Base-by-base conservation (phyloP, 2,797 vertebrate species). In the Balearica regulorum region DNA sequence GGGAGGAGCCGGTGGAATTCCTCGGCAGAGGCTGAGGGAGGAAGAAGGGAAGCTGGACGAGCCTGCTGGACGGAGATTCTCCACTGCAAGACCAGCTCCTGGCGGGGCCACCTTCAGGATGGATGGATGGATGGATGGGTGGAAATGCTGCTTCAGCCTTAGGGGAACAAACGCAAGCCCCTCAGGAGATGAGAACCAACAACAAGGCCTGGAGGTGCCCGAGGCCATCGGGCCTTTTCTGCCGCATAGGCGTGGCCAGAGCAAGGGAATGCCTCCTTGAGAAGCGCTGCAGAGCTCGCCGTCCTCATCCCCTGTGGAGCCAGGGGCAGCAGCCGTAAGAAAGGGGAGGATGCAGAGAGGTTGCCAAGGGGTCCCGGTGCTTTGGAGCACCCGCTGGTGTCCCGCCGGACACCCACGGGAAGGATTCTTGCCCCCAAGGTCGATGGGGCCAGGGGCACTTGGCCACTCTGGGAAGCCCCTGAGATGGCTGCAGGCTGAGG, bases 391-490 rank as follows among this genome's bases (percentile, higher is more conserved):
- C 35, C 35, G 35, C 35, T 35, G 35, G 35, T 35, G 35, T 35
- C 9, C 35, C 35, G 35, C n/a, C n/a, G n/a, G 35, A 35, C 35
- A 35, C 35, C 35, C 35, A 35, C 35, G 35, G 35, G 35, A 4
- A 35, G 35, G 35, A 35, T 35, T 35, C 35, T 35, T 35, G 35
- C 9, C 35, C 35, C 9, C 35, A 35, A 35, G 35, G 35, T 12
- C 5, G 2, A 21, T 49, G 13, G 31, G 28, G 10, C 16, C 1
- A 0, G 11, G 33, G 21, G 6, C 12, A 17, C 60, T 28, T 54
- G 46, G 41, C 10, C 31, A 44, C 13, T 80, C 28, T 35, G 41
- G 0, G 31, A n/a, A n/a, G n/a, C 18, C 29, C 28, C 25, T 29
- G 31, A 53, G 46, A 19, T 9, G 16, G 11, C 18, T 70, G 21